These are phyloP conservation scores for Macropodus opercularis DNA, from an alignment of 2,797 vertebrate genomes.

Conservation along the genomic window DNA sequence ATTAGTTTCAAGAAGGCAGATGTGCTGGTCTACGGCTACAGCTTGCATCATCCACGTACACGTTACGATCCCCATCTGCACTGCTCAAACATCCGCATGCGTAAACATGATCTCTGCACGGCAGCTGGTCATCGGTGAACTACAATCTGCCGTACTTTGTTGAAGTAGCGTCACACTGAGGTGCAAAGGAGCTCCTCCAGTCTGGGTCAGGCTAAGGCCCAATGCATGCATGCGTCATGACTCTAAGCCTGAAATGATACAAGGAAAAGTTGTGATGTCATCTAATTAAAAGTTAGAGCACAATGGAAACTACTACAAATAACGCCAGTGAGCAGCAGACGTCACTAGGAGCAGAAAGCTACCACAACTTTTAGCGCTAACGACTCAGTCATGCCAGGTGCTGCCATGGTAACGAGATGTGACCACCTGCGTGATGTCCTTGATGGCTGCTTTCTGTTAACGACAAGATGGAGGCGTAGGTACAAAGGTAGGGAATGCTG, in stretches of 20 bases:
- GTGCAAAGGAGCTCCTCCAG: no score
- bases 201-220: no score
- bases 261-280: no score
- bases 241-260: no score
- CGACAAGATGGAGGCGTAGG: background rate
- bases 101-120: background rate
- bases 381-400: constrained; percentile 32
- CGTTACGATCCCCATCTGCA: constrained; percentile 6
- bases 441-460: constrained; percentile 35
- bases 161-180: no score
- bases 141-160: no score
- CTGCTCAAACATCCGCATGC: constrained; percentile 6
- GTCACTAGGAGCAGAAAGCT: background rate
- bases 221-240: no score
- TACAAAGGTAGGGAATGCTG: background rate
- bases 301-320: constrained; percentile 3
- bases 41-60: constrained; percentile 7
- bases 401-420: constrained; percentile 48
- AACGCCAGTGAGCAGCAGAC: constrained; percentile 16
- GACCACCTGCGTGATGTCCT: constrained; percentile 45
- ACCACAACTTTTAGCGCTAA: constrained; percentile 1
- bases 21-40: constrained; percentile 8
- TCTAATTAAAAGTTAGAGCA: background rate
- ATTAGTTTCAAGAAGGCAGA: constrained; percentile 20
- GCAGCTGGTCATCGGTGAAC: no score